A percentile compares a stretch with the other conserved stretches of the same genome.
These are phyloP conservation scores for Agapostemon virescens DNA, from an alignment of 2,888 invertebrate genomes.

Conservation along the genomic window DNA sequence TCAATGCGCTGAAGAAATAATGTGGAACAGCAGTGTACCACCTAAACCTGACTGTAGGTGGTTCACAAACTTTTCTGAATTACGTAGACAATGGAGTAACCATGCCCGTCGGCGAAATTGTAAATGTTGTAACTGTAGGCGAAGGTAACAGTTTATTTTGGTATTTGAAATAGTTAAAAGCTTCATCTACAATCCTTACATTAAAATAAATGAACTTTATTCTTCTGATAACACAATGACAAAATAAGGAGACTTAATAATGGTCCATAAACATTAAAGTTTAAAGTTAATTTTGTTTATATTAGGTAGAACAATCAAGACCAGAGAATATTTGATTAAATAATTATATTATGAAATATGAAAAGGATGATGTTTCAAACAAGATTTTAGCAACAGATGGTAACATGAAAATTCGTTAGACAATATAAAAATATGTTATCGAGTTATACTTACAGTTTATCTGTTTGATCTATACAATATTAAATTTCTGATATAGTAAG, in stretches of 20 bases:
- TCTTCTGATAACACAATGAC: not conserved
- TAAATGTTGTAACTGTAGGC: constrained; percentile 72
- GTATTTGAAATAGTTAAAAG: not conserved
- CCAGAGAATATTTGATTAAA: not conserved
- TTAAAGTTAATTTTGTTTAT: not conserved
- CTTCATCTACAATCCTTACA: not conserved
- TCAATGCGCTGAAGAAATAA: constrained; percentile 74
- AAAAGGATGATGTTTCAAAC: not conserved
- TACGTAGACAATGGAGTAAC: constrained; percentile 76
- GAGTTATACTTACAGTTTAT: not conserved
- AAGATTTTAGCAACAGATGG: not conserved
- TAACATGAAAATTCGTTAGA: not conserved
- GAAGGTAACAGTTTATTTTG: constrained; percentile 58
- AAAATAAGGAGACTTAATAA: not conserved
- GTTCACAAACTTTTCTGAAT: constrained; percentile 72
- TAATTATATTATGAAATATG: not conserved
- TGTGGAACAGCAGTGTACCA: constrained; percentile 73
- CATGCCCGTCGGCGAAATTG: constrained; percentile 70
- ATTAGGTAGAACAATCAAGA: not conserved
- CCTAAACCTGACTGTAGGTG: constrained; percentile 74
- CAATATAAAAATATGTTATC: not conserved
- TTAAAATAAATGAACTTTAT: not conserved
- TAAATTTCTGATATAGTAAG: not conserved
- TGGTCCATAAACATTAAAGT: not conserved
- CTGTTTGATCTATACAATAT: not conserved